A percentile compares a stretch with the other conserved stretches of the same genome.
phyloP scores from a whole-genome alignment of 2,113 vertebrate species.

The Lucifuga dentata region DNA sequence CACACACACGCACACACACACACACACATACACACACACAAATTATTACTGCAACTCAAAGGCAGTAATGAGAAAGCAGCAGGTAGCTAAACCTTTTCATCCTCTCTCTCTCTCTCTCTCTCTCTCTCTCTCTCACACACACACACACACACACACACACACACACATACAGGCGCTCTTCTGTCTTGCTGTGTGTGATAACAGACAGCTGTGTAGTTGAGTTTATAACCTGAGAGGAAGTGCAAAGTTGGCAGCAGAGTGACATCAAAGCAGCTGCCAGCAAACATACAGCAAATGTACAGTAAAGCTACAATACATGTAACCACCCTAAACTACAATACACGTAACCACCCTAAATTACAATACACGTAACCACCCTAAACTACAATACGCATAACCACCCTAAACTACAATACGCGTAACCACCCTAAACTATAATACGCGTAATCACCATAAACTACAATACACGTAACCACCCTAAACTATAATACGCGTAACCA shows the following conservation, averaged over 20 bases:
- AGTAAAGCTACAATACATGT: background rate
- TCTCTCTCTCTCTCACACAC: background rate
- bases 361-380: no score
- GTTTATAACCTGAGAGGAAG: conserved; percentile 70
- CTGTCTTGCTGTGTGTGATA: conserved; percentile 74
- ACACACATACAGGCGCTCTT: background rate
- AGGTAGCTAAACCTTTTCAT: conserved; percentile 60
- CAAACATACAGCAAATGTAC: no score
- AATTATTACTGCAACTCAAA: conserved; percentile 53
- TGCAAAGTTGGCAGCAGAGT: conserved; percentile 53
- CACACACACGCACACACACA: conserved; percentile 4
- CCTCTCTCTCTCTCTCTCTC: conserved; percentile 20
- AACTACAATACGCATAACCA: no score
- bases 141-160: conserved; percentile 19
- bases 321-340: no score
- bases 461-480: no score
- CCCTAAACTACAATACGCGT: no score
- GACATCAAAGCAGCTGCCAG: conserved; percentile 64
- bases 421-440: no score
- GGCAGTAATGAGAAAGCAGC: conserved; percentile 75
- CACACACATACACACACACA: conserved; percentile 7
- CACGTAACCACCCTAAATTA: no score
- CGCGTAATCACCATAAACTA: no score
- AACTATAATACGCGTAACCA: no score
- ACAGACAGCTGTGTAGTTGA: conserved; percentile 73